A percentile compares a stretch with the other conserved stretches of the same genome.
Conservation (phyloP, 2,797 vertebrate species). For the Xenops minutus region DNA sequence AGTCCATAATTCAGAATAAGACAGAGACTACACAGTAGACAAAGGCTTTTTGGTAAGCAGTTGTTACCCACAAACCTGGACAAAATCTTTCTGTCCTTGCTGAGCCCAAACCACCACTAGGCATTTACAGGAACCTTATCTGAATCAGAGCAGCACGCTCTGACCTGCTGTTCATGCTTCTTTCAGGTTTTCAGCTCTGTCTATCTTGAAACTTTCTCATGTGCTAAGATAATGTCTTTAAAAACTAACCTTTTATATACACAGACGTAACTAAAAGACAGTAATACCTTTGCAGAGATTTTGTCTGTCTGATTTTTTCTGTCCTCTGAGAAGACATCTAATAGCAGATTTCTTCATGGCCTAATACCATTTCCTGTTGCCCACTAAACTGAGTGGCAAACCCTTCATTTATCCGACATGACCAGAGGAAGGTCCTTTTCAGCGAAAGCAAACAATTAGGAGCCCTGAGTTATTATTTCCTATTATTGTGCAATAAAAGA, state of each 20-base stretch:
- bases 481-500: constrained; percentile 44
- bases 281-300: neutral
- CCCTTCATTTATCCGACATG: neutral
- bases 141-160: neutral
- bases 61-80: neutral
- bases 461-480: constrained; percentile 38
- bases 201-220: neutral
- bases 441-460: constrained; percentile 10
- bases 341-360: neutral
- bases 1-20: neutral
- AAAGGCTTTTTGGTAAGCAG: neutral
- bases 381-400: neutral
- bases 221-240: neutral
- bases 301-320: neutral
- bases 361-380: neutral
- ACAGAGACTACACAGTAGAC: neutral
- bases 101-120: neutral
- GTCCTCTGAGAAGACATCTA: neutral
- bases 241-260: neutral
- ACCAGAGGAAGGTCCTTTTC: neutral
- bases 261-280: neutral
- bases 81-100: neutral
- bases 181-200: neutral
- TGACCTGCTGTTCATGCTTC: neutral
- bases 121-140: neutral